Evolutionary conservation across 2,888 invertebrate genomes (phyloP).

Genomic region (Rugalucina vietnamica): DNA sequence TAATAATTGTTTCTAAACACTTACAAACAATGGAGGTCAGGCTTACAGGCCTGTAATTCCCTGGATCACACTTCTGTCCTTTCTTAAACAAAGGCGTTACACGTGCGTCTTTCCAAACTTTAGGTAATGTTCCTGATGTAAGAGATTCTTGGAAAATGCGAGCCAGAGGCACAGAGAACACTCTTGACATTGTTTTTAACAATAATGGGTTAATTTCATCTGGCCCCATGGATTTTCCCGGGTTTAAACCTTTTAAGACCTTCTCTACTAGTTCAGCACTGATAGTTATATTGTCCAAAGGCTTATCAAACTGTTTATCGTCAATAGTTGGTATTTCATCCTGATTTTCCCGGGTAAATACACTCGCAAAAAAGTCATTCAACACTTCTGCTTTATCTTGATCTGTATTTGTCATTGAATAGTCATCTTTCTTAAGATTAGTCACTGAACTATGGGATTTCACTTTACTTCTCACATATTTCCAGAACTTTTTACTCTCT

Average conservation of each 20-base stretch:
- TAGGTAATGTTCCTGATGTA: neutral
- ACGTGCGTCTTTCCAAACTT: neutral
- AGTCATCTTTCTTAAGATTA: neutral
- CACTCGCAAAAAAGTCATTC: neutral
- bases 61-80: neutral
- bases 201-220: neutral
- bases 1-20: constrained; percentile 1
- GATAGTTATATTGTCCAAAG: neutral
- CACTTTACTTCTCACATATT: neutral
- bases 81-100: neutral
- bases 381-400: neutral
- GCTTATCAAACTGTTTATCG: neutral
- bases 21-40: constrained; percentile 6
- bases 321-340: neutral
- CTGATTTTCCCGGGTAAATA: neutral
- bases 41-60: constrained; percentile 6
- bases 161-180: neutral
- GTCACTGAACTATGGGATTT: neutral
- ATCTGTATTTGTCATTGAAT: neutral
- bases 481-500: neutral
- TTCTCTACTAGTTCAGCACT: neutral
- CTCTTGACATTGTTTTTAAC: neutral
- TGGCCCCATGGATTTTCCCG: constrained; percentile 16
- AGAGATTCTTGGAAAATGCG: neutral
- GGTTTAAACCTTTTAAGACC: neutral